A percentile compares a stretch with the other conserved stretches of the same genome.
These are phyloP conservation scores for Daptonema setosum DNA, from an alignment of 2,888 invertebrate genomes.

Conservation along the genomic window DNA sequence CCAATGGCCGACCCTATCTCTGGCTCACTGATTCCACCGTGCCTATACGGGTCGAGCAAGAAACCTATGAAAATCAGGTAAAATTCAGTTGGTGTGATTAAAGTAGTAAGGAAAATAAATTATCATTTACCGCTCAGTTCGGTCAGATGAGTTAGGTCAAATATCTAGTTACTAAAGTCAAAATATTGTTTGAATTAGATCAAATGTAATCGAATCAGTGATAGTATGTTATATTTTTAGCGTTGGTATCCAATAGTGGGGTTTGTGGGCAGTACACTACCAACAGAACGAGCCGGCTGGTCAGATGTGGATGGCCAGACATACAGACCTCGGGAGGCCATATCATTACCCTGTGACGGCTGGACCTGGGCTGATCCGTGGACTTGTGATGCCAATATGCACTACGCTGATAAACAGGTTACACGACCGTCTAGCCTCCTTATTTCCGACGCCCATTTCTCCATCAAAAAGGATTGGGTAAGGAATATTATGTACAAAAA, in stretches of 20 bases:
- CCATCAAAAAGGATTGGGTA: no score
- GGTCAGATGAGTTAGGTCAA: no score
- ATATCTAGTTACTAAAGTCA: no score
- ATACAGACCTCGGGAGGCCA: not conserved
- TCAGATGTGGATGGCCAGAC: not conserved
- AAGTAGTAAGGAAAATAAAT: no score
- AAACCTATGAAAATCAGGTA: not conserved
- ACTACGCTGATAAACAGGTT: not conserved
- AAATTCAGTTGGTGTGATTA: no score
- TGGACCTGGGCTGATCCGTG: not conserved
- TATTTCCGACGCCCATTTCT: no score
- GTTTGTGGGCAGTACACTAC: not conserved
- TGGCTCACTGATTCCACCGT: not conserved
- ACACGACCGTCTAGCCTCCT: no score
- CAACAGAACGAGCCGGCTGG: not conserved
- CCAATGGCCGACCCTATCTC: not conserved
- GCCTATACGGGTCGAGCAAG: not conserved
- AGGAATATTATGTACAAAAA: no score
- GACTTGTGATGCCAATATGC: not conserved
- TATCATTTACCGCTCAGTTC: no score
- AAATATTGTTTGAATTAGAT: no score
- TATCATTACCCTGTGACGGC: not conserved
- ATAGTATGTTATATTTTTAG: not conserved
- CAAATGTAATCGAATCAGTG: no score
- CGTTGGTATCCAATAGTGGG: not conserved